Evolutionary conservation across 2,888 invertebrate genomes (phyloP).

Genomic region (Candidula unifasciata): DNA sequence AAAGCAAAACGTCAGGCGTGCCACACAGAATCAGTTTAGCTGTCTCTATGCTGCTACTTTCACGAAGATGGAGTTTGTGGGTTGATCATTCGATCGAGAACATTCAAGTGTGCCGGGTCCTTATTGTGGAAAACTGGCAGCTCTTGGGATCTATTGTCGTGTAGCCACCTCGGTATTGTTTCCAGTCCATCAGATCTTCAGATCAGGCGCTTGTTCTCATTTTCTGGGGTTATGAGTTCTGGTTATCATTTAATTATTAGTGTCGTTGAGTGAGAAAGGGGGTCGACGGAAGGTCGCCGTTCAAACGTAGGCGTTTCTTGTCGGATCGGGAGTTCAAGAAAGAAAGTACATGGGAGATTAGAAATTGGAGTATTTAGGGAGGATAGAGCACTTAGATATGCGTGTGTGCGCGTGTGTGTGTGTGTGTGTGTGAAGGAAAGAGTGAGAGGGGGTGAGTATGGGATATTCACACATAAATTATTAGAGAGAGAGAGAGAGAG

Average conservation of each 20-base stretch:
- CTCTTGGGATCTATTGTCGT: constrained; percentile 2
- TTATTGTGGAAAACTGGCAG: neutral
- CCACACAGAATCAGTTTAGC: no score
- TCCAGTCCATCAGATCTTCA: neutral
- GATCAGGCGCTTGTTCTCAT: constrained; percentile 15
- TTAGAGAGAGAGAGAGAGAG: no score
- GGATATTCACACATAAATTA: neutral
- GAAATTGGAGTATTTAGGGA: neutral
- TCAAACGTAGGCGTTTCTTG: neutral
- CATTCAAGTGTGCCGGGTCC: neutral
- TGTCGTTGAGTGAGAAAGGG: constrained; percentile 2
- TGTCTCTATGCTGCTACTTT: no score
- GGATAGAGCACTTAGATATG: neutral
- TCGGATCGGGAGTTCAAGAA: neutral
- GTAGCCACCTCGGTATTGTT: constrained; percentile 14
- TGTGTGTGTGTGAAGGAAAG: no score
- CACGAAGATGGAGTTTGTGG: no score
- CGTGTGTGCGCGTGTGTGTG: neutral
- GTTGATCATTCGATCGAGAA: no score
- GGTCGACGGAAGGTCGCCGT: constrained; percentile 1
- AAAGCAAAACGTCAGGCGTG: no score
- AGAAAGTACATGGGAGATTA: neutral
- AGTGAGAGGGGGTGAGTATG: neutral
- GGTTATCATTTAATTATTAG: constrained; percentile 31
- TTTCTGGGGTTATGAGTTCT: constrained; percentile 18